Base-by-base conservation (phyloP, 2,888 invertebrate genomes). In the Alentia gelatinosa region DNA sequence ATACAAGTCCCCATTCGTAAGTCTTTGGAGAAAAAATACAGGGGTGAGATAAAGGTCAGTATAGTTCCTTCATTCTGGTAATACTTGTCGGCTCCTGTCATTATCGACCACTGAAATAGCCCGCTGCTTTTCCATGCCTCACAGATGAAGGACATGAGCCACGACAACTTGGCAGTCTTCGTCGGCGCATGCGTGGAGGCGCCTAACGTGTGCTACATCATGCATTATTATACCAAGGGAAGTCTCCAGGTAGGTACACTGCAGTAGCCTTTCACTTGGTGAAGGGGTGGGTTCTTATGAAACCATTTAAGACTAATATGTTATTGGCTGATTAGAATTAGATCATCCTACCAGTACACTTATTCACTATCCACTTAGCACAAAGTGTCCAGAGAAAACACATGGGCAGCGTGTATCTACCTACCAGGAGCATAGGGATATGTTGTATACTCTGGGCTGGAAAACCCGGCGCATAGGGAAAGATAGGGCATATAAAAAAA, bases 161-260 rank as follows among this genome's bases (percentile, higher is more conserved):
- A 98, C 94, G 98, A 98, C 95, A 98, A 98, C 94, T 96, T 98
- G 40, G 97, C 98, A 1, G 97, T 97, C 0, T 98, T 98, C 94
- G 97, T 98, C 12, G 98, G 98, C 0, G 98, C 98, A 0, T 98
- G 98, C 94, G 97, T 98, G 4, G 98, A 98, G 92, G 97, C 97
- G 50, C 97, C 98, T 0, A 97, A 97, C 33, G 97, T 98, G 0
- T 97, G 97, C 92, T 97, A 98, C 92, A 97, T 98, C 47, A 98
- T 98, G 0, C 97, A 97, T 0, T 98, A 98, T 95, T 98, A 98
- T 95, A 97, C 98, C 0, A 97, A 98, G 39, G 98, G 98, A 0
- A 98, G 98, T 75, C 96, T 98, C 26, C 91, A 91, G 79, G 91
- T 96, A 92, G 39, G 7, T 74, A 75, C 1, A 75, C 30, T 75